Evolutionary conservation across 2,888 invertebrate genomes (phyloP).

Genomic region (Polietes domitor): DNA sequence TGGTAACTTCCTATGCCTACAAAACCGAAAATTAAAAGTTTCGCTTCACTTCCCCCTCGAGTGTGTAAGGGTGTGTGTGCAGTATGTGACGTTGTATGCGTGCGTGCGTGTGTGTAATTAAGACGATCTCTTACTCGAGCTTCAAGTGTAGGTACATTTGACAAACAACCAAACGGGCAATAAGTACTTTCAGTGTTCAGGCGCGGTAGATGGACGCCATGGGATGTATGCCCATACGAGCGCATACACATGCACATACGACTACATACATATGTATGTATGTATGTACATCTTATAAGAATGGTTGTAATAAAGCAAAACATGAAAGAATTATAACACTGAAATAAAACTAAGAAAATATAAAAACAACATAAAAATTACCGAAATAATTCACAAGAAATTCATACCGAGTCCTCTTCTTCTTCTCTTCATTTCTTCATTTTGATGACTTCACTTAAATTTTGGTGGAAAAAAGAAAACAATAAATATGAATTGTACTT

Average conservation of each 20-base stretch:
- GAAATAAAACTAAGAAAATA: slow-evolving; percentile 52
- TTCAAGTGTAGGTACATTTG: slow-evolving; percentile 1
- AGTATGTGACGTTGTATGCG: neutral
- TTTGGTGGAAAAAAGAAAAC: slow-evolving; percentile 60
- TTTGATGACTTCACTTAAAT: slow-evolving; percentile 77
- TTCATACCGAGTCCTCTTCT: slow-evolving; percentile 52
- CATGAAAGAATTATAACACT: slow-evolving; percentile 64
- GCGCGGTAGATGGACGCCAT: neutral
- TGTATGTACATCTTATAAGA: neutral
- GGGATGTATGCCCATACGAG: neutral
- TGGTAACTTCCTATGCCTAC: slow-evolving; percentile 61
- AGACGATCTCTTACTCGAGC: slow-evolving; percentile 55
- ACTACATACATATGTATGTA: neutral
- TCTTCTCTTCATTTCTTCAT: slow-evolving; percentile 54
- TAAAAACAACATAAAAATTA: slow-evolving; percentile 56
- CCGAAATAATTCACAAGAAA: slow-evolving; percentile 69
- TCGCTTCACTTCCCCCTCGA: slow-evolving; percentile 64
- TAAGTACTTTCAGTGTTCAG: neutral
- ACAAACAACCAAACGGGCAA: neutral
- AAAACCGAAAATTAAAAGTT: slow-evolving; percentile 54
- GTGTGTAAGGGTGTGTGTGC: neutral
- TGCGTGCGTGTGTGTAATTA: slow-evolving; percentile 57
- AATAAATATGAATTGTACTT: slow-evolving; percentile 56
- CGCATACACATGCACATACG: neutral
- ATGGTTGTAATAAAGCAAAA: slow-evolving; percentile 58